Base-by-base conservation (phyloP, 2,888 invertebrate species). In the Vesta saturnalis region DNA sequence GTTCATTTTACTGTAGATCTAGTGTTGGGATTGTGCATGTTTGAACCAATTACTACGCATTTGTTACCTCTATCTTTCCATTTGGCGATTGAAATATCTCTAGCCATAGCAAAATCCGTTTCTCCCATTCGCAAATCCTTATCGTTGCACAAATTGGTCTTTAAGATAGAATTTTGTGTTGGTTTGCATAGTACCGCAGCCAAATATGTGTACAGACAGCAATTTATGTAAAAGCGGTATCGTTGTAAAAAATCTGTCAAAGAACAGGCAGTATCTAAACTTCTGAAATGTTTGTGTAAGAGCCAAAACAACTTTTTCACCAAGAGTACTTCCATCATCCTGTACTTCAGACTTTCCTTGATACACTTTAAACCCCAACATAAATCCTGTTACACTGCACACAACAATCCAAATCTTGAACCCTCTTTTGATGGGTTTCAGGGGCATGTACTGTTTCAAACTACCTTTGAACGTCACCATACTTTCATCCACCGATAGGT, bases 121-220 rank as follows among this genome's bases (percentile, higher is more conserved):
- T 60, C 49, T 3, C 60, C 35, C 8, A 59, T 22, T 1, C 8
- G 1, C 15, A 59, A 6, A 1, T 22, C 8, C 23, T 59, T 56
- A 16, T 56, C 56, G 16, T 18, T 35, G n/a, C 30, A 14, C n/a
- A 1, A 21, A 55, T 71, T 69, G 77, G 87, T 87, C 89, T 84
- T 83, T 66, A 97, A 86, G 2, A 96, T 92, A 0, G 97, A 96
- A 0, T 87, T 85, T 80, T 76, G 56, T 22, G 1, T 0, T 62
- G 19, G 43, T 55, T 0, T 18, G 21, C 14, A 80, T 69, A 46
- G 77, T 79, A 4, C 77, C 78, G 67, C 79, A 80, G 12, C 72
- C 74, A 73, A 79, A 79, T 35, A 77, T 63, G 22, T 70, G 57
- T 23, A 71, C 63, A 19, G 72, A 57, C 52, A 68, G 52, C 10